Percentiles rank a stretch among this genome's conserved stretches.
Evolutionary conservation across 2,888 invertebrate genomes (phyloP).

Genomic region (Leptinotarsa haldemani): DNA sequence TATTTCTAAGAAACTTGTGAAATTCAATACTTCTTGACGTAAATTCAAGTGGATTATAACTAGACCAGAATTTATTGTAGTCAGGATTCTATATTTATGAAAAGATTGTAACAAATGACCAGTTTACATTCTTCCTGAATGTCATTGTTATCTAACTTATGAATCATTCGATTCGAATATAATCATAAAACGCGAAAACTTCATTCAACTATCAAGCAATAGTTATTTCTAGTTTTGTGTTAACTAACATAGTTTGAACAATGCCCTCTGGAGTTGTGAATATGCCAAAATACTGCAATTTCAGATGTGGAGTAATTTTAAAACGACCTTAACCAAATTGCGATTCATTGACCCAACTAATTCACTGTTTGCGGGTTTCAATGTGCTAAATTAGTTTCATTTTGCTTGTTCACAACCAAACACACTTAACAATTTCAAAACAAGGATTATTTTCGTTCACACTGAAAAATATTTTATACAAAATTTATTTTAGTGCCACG

Average conservation of each 20-base stretch:
- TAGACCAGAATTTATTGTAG: not conserved
- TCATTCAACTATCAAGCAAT: no score
- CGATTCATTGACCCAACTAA: conserved; percentile 35
- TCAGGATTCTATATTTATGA: no score
- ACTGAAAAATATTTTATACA: conserved; percentile 11
- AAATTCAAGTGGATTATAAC: not conserved
- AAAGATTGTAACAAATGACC: no score
- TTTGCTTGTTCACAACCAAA: conserved; percentile 45
- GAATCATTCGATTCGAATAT: not conserved
- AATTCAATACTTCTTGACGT: not conserved
- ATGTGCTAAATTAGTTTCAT: conserved; percentile 24
- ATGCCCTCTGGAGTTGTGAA: no score
- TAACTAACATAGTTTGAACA: no score
- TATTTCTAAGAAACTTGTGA: not conserved
- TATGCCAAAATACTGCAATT: conserved; percentile 11
- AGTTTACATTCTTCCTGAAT: no score
- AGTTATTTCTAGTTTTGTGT: no score
- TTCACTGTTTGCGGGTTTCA: conserved; percentile 10
- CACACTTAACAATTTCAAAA: conserved; percentile 53
- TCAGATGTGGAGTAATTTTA: conserved; percentile 42
- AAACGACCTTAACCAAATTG: conserved; percentile 51
- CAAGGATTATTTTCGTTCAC: conserved; percentile 52
- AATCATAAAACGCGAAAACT: not conserved
- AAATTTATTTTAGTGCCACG: conserved; percentile 3
- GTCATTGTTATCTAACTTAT: no score